Percentiles rank a stretch among this genome's conserved stretches.
Evolutionary conservation across 2,888 invertebrate genomes (phyloP).

Genomic region (Dynastes grantii): DNA sequence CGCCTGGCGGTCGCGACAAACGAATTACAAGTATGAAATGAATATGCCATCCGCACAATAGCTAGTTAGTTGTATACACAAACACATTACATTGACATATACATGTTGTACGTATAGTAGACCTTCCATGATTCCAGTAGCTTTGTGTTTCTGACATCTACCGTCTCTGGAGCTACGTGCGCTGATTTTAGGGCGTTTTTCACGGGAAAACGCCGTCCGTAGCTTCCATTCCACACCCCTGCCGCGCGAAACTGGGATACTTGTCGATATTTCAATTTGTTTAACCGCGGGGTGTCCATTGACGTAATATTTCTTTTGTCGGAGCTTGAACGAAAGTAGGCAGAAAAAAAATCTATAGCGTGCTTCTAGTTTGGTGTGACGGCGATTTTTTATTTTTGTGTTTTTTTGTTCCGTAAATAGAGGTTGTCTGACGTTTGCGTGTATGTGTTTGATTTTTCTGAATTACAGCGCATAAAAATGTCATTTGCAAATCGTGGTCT

Average conservation of each 20-base stretch:
- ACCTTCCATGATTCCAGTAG: slow-evolving; percentile 11
- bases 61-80: slow-evolving; percentile 58
- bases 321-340: neutral
- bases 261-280: slow-evolving; percentile 50
- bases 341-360: neutral
- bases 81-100: no score
- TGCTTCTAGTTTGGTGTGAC: neutral
- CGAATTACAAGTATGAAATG: slow-evolving; percentile 65
- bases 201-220: slow-evolving; percentile 46
- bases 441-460: no score
- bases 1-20: slow-evolving; percentile 56
- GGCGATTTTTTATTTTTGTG: neutral
- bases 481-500: no score
- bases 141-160: slow-evolving; percentile 58
- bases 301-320: slow-evolving; percentile 38
- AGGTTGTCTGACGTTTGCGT: no score
- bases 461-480: no score
- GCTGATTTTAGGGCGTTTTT: slow-evolving; percentile 56
- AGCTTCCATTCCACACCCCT: neutral
- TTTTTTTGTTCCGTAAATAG: no score
- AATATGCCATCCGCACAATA: slow-evolving; percentile 64
- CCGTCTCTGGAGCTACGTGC: slow-evolving; percentile 36
- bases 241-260: slow-evolving; percentile 5
- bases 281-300: slow-evolving; percentile 39
- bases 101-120: neutral